Evolutionary conservation across 2,888 invertebrate species (phyloP).

Genomic region (Tenthredo mesomela): DNA sequence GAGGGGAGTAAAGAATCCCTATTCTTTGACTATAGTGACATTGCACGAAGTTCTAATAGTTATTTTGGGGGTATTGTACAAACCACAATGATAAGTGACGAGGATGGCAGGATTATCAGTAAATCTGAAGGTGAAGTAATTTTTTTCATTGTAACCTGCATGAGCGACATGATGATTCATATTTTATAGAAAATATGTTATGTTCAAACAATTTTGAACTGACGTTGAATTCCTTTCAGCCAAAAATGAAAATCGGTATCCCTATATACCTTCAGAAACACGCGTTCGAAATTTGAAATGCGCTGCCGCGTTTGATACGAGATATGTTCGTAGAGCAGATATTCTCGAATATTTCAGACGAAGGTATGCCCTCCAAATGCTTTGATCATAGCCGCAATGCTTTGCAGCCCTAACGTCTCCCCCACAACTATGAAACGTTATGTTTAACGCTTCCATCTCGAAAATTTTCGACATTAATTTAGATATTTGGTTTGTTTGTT

Average conservation of each 20-base stretch:
- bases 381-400: constrained; percentile 69
- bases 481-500: constrained; percentile 17
- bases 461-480: constrained; percentile 35
- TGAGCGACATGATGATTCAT: background rate
- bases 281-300: constrained; percentile 48
- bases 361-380: constrained; percentile 64
- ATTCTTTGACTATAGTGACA: background rate
- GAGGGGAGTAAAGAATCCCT: background rate
- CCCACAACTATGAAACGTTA: constrained; percentile 48
- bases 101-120: background rate
- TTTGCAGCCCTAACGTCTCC: constrained; percentile 52
- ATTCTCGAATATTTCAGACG: constrained; percentile 63
- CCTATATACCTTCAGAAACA: constrained; percentile 1
- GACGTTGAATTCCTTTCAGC: background rate
- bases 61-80: background rate
- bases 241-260: constrained; percentile 10
- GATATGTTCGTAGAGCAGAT: constrained; percentile 50
- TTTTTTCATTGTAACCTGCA: background rate
- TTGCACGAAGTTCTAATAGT: background rate
- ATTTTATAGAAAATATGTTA: constrained; percentile 20
- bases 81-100: background rate
- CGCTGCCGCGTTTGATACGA: constrained; percentile 50
- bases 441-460: constrained; percentile 43
- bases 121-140: background rate
- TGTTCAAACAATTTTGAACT: constrained; percentile 1